Evolutionary conservation across 2,797 vertebrate species (phyloP).

Genomic region (Jordanella pulchra): DNA sequence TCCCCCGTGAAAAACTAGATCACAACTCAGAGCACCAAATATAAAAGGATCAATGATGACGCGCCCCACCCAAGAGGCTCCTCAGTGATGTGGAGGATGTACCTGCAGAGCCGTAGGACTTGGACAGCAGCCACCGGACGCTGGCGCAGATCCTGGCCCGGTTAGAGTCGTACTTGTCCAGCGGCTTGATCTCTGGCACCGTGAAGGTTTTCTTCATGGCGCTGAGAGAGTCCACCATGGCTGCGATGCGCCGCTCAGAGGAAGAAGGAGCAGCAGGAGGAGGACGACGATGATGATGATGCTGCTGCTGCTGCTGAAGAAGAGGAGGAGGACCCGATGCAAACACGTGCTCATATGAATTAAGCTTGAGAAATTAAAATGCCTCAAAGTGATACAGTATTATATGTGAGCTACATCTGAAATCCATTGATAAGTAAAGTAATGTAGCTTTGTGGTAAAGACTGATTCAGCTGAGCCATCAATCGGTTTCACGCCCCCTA

Average conservation of each 20-base stretch:
- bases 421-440: not conserved
- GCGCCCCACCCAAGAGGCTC: slow-evolving; percentile 66
- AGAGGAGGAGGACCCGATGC: slow-evolving; percentile 51
- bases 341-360: slow-evolving; percentile 1
- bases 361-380: not conserved
- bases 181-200: slow-evolving; percentile 88
- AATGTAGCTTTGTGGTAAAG: not conserved
- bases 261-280: slow-evolving; percentile 24
- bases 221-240: slow-evolving; percentile 82
- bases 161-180: slow-evolving; percentile 87
- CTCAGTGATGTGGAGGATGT: slow-evolving; percentile 18
- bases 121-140: slow-evolving; percentile 87
- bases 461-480: not conserved
- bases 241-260: slow-evolving; percentile 52
- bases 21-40: slow-evolving; percentile 18
- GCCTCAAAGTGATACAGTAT: no score
- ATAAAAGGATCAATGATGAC: slow-evolving; percentile 22
- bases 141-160: slow-evolving; percentile 86
- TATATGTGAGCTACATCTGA: fast-evolving
- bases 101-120: slow-evolving; percentile 86
- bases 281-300: slow-evolving; percentile 8
- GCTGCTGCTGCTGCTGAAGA: slow-evolving; percentile 34
- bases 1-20: not conserved
- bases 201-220: slow-evolving; percentile 80
- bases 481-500: slow-evolving; percentile 20